A percentile compares a stretch with the other conserved stretches of the same genome.
Conservation (phyloP, 2,888 invertebrate genomes). For the Pseudoips prasinana region DNA sequence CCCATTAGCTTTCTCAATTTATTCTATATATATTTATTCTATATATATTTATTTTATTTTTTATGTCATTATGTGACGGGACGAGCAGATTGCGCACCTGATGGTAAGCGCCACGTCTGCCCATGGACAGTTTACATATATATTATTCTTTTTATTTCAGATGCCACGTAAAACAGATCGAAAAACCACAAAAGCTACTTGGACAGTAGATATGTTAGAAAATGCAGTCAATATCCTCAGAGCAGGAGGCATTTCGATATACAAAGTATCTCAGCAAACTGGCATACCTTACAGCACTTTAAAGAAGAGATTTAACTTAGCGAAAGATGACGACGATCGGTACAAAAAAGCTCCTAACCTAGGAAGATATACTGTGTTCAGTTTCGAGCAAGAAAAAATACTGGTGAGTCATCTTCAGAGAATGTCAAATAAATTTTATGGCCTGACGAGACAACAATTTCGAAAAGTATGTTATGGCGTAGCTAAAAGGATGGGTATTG, state of each 20-base stretch:
- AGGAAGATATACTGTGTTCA: background rate
- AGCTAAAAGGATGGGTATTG: constrained; percentile 1
- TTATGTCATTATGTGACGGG: no score
- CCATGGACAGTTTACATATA: background rate
- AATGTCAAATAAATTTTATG: constrained; percentile 1
- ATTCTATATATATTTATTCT: no score
- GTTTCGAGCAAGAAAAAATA: background rate
- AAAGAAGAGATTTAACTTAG: no score
- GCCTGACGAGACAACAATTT: constrained; percentile 1
- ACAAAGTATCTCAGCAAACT: no score
- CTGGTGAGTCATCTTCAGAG: background rate
- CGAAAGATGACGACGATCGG: background rate
- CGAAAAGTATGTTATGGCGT: background rate
- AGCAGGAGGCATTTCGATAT: background rate
- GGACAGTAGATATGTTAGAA: constrained; percentile 2
- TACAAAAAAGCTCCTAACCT: background rate
- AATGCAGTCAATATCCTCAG: background rate
- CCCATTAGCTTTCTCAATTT: no score
- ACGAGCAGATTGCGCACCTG: no score
- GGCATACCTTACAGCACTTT: background rate
- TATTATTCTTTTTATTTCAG: constrained; percentile 1
- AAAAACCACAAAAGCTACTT: background rate
- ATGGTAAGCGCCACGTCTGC: no score
- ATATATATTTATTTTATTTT: no score
- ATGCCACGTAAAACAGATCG: background rate